Base-by-base conservation (phyloP, 2,797 vertebrate genomes). In the Novumbra hubbsi region DNA sequence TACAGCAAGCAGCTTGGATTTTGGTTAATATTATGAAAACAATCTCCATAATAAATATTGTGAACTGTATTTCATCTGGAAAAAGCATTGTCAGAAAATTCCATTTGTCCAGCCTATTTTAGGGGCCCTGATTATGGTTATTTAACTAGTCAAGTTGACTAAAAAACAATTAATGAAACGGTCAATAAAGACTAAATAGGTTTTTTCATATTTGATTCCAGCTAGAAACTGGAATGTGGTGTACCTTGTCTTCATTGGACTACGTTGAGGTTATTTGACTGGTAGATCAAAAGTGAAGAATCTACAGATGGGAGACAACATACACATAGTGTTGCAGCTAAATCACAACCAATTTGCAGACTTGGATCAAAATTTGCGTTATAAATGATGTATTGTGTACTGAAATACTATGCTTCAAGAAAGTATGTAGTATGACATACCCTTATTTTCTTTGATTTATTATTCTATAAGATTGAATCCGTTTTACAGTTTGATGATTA, bases 191-290 rank as follows among this genome's bases (percentile, higher is more conserved):
- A 0, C 14, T 45, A n/a, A 45, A n/a, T 34, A 41, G 1, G 5
- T 2, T n/a, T 68, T 68, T 41, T 68, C 21, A 11, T 34, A 48
- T 48, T 68, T n/a, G 66, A 41, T 21, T 68, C 38, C 66, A 68
- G 66, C n/a, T 45, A 21, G 12, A 21, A 45, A 68, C 19, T 68
- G 66, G 41, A 68, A 41, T 16, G 60, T 63, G 11, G 34, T 65
- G 5, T 7, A 38, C 1, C n/a, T 4, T 68, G 34, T 45, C 8
- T 12, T 38, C 38, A 34, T 66, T 66, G 8, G 27, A 65, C 27
- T 65, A 65, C 1, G 28, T 62, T 15, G 21, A 28, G 32, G 32
- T 11, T n/a, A 6, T 28, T 62, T n/a, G 57, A 62, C 1, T 0
- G 24, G 57, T 62, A 62, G 57, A 62, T 62, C 24, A 11, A 14